Evolutionary conservation across 2,797 vertebrate genomes (phyloP).

Genomic region (Furcifer pardalis): DNA sequence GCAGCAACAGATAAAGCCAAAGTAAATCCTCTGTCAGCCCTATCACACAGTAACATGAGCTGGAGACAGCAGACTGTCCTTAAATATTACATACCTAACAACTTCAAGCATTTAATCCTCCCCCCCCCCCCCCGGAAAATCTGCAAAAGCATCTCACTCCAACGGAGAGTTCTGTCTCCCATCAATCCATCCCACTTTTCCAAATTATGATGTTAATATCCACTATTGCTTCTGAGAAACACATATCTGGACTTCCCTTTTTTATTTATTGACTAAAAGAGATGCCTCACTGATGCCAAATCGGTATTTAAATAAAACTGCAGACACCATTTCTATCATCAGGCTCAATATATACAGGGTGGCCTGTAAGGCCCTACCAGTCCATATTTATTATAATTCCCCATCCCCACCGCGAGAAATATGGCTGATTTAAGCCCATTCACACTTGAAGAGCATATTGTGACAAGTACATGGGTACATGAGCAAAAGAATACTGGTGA

Average conservation of each 20-base stretch:
- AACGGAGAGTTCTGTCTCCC: background rate
- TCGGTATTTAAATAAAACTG: background rate
- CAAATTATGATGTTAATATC: background rate
- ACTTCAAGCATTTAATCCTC: background rate
- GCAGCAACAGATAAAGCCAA: conserved; percentile 9
- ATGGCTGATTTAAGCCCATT: too few species aligned
- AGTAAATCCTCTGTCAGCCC: conserved; percentile 4
- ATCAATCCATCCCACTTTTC: background rate
- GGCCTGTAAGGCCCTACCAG: too few species aligned
- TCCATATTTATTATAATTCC: too few species aligned
- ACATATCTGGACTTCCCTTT: background rate
- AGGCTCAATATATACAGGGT: background rate
- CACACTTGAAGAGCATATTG: too few species aligned
- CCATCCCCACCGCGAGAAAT: too few species aligned
- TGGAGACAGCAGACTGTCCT: background rate
- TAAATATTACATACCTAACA: background rate
- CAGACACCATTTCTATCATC: background rate
- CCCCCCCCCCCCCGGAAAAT: background rate
- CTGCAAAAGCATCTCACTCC: background rate
- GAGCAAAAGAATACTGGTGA: too few species aligned
- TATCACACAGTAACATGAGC: background rate
- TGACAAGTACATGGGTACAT: too few species aligned
- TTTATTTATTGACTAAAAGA: background rate
- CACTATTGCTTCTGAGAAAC: background rate
- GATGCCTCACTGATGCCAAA: background rate